Conservation (phyloP, 2,113 vertebrate species). For the Capreolus pygargus region DNA sequence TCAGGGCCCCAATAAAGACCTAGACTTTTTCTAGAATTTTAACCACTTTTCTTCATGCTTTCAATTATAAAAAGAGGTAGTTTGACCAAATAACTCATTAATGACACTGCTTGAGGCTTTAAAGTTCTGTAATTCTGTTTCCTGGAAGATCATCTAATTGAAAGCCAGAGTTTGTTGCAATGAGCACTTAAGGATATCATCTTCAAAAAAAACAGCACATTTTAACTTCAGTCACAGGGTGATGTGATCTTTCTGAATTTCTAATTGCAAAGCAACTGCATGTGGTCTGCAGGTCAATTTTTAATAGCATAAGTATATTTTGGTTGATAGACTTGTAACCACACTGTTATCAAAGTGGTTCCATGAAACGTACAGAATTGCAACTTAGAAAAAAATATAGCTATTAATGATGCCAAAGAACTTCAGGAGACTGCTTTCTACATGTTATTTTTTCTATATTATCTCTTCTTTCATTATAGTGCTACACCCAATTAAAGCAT, state of each 20-base stretch:
- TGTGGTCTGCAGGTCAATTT: conserved; percentile 76
- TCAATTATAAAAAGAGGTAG: neutral
- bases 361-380: conserved; percentile 60
- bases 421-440: conserved; percentile 79
- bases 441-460: conserved; percentile 88
- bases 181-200: conserved; percentile 30
- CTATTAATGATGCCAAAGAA: conserved; percentile 75
- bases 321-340: conserved; percentile 72
- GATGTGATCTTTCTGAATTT: conserved; percentile 68
- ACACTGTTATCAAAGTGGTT: conserved; percentile 68
- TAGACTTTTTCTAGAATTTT: neutral
- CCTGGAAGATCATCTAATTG: conserved; percentile 41
- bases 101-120: neutral
- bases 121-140: conserved; percentile 38
- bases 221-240: conserved; percentile 66
- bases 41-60: neutral
- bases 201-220: conserved; percentile 59
- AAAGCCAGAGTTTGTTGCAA: conserved; percentile 36
- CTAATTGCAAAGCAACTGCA: conserved; percentile 67
- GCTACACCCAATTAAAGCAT: conserved; percentile 90
- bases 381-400: conserved; percentile 61
- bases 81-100: conserved; percentile 21
- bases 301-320: conserved; percentile 69
- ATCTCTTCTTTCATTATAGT: conserved; percentile 87
- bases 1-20: neutral